phyloP scores from a whole-genome alignment of 2,113 vertebrate species.

The Climacteris rufus region DNA sequence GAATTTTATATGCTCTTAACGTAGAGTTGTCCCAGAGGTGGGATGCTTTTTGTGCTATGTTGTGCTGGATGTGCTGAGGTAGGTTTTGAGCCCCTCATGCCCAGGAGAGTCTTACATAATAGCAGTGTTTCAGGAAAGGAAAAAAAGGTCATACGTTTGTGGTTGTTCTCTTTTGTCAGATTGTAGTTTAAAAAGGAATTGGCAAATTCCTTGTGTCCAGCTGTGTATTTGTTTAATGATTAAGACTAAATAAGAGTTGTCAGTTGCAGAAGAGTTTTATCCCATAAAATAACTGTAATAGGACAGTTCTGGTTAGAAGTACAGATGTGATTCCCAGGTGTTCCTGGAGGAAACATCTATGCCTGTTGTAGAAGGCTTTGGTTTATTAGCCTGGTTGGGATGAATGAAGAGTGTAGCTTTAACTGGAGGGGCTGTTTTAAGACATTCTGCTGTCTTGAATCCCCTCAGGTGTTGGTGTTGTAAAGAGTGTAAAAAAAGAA shows the following conservation, averaged over 20 bases:
- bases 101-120: not conserved
- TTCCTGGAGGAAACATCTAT: not conserved
- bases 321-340: not conserved
- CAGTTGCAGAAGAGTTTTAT: not conserved
- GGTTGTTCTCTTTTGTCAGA: not conserved
- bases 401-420: not conserved
- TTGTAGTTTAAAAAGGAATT: not conserved
- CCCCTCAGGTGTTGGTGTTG: not conserved
- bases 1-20: not conserved
- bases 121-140: not conserved
- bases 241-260: not conserved
- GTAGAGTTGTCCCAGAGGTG: not conserved
- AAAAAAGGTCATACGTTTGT: rapidly evolving
- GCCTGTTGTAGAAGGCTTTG: not conserved
- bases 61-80: not conserved
- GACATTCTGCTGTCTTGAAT: not conserved
- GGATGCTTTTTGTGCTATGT: not conserved
- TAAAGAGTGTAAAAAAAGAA: not conserved
- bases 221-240: not conserved
- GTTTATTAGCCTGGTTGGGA: not conserved
- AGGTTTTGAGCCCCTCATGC: not conserved
- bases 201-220: not conserved
- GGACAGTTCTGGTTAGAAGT: not conserved
- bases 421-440: not conserved
- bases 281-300: not conserved